A percentile compares a stretch with the other conserved stretches of the same genome.
Evolutionary conservation across 2,113 vertebrate species (phyloP).

Genomic region (Saimiri boliviensis): DNA sequence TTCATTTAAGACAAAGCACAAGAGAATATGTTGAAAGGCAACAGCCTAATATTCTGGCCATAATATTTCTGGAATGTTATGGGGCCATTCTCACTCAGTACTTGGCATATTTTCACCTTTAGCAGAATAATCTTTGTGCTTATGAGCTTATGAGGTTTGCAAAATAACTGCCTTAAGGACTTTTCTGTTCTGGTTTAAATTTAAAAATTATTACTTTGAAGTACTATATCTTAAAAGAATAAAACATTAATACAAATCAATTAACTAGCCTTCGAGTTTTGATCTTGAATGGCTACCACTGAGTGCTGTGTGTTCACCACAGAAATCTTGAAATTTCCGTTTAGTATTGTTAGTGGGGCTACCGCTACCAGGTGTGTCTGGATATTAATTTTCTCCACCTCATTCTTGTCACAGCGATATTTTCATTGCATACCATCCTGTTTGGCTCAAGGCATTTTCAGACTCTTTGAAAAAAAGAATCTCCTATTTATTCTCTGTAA

Average conservation of each 20-base stretch:
- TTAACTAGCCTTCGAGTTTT: slow-evolving; percentile 46
- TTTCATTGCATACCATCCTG: neutral
- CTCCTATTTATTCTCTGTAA: neutral
- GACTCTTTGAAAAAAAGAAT: neutral
- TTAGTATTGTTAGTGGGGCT: neutral
- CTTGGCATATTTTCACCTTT: neutral
- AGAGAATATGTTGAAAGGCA: neutral
- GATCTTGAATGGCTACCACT: neutral
- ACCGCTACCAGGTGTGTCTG: neutral
- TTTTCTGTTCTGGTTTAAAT: slow-evolving; percentile 64
- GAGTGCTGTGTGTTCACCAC: neutral
- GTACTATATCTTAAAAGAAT: slow-evolving; percentile 55
- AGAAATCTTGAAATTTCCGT: neutral
- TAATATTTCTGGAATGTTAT: neutral
- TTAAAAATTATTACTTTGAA: slow-evolving; percentile 58
- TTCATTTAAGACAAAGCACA: slow-evolving; percentile 24
- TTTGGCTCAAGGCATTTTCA: neutral
- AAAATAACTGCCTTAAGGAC: slow-evolving; percentile 29
- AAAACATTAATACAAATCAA: neutral
- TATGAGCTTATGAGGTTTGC: neutral
- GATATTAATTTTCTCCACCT: neutral
- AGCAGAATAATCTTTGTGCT: neutral
- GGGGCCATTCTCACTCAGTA: neutral
- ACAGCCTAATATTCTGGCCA: neutral
- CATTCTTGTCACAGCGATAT: neutral